Percentiles rank a stretch among this genome's conserved stretches.
phyloP scores from a whole-genome alignment of 2,797 vertebrate species.

The Sphenodon punctatus region DNA sequence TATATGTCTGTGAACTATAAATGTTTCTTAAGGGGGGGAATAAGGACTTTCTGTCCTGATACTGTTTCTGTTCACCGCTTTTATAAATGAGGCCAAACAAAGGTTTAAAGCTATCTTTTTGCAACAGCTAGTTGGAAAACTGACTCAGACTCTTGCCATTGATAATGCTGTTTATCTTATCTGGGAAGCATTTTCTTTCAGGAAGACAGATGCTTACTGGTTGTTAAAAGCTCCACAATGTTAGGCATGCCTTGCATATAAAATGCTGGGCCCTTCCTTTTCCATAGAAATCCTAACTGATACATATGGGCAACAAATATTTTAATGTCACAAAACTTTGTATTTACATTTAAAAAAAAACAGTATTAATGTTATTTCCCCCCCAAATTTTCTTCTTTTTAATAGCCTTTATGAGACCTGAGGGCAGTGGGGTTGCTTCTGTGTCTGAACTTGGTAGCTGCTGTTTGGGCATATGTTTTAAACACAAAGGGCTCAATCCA shows the following conservation, averaged over 20 bases:
- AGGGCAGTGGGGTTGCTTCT: not conserved
- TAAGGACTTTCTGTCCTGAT: not conserved
- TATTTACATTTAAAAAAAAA: not conserved
- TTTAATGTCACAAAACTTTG: not conserved
- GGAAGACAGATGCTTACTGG: not conserved
- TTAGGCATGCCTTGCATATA: not conserved
- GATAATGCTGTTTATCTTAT: slow-evolving; percentile 8
- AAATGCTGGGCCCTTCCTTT: not conserved
- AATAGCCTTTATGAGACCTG: not conserved
- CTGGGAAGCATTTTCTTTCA: not conserved
- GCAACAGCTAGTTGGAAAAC: not conserved
- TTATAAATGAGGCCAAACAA: not conserved
- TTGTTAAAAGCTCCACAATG: not conserved
- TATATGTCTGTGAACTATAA: not conserved
- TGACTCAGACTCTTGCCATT: not conserved
- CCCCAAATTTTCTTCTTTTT: not conserved
- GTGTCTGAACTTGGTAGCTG: too few species aligned
- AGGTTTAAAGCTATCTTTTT: not conserved
- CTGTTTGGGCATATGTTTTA: too few species aligned
- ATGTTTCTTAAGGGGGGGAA: not conserved
- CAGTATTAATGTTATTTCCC: too few species aligned
- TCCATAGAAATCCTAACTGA: not conserved
- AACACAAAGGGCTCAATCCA: too few species aligned
- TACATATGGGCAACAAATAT: not conserved
- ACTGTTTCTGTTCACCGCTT: not conserved